phyloP scores from a whole-genome alignment of 2,888 invertebrate species.

The Nephrotoma guestfalica region DNA sequence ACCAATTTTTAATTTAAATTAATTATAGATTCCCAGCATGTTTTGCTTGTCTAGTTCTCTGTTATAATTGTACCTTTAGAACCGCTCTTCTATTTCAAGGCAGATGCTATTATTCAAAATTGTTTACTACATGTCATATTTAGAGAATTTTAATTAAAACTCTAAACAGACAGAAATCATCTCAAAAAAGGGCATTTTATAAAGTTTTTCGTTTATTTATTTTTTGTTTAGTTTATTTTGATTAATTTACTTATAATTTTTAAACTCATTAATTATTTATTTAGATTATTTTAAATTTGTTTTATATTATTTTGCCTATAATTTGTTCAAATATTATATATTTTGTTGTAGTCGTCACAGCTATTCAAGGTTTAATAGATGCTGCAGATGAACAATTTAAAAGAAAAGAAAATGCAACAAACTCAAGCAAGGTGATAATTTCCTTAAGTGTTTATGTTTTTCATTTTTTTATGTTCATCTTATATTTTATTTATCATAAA shows the following conservation, averaged over 20 bases:
- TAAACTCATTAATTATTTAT: background rate
- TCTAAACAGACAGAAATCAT: background rate
- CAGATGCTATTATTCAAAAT: background rate
- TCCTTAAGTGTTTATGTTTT: constrained; percentile 10
- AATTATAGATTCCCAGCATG: background rate
- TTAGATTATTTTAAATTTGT: background rate
- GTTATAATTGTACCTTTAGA: background rate
- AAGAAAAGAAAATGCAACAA: constrained; percentile 26
- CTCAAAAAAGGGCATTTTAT: constrained; percentile 1
- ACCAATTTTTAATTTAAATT: background rate
- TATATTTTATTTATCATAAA: background rate
- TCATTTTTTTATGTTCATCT: background rate
- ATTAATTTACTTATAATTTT: background rate
- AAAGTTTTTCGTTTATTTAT: background rate
- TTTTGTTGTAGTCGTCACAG: constrained; percentile 28
- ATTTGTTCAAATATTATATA: background rate
- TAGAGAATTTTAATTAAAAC: background rate
- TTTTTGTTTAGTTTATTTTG: background rate
- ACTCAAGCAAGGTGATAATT: constrained; percentile 28
- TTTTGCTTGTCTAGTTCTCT: background rate
- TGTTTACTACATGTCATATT: background rate
- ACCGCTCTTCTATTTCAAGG: background rate
- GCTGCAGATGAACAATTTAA: constrained; percentile 34
- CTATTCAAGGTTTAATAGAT: constrained; percentile 35
- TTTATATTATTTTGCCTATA: background rate